A percentile compares a stretch with the other conserved stretches of the same genome.
Evolutionary conservation across 2,113 vertebrate genomes (phyloP).

Genomic region (Notarius lentiginosus): DNA sequence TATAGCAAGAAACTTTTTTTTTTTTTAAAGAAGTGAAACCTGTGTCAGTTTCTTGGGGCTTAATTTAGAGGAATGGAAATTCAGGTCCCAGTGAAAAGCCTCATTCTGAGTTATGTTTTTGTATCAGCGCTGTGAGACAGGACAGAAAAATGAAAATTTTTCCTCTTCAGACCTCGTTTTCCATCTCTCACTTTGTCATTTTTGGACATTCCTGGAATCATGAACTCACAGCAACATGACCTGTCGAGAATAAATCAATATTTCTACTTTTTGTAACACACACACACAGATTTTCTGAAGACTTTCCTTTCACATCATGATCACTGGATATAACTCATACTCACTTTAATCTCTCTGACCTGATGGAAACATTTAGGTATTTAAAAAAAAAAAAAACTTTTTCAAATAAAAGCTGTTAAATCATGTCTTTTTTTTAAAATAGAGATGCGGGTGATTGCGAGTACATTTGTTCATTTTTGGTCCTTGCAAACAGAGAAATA

Average conservation of each 20-base stretch:
- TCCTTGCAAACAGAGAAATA: neutral
- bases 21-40: slow-evolving; percentile 17
- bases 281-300: neutral
- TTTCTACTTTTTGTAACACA: neutral
- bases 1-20: neutral
- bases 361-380: neutral
- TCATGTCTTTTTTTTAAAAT: neutral
- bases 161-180: neutral
- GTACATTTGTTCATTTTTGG: neutral
- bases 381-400: neutral
- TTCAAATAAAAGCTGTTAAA: neutral
- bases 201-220: neutral
- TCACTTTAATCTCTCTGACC: neutral
- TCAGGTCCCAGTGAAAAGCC: neutral
- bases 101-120: neutral
- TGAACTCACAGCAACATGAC: neutral
- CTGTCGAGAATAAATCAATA: neutral
- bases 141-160: neutral
- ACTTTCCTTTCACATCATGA: neutral
- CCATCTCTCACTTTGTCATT: neutral
- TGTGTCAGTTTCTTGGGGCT: slow-evolving; percentile 16
- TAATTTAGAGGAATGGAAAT: slow-evolving; percentile 14
- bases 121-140: neutral
- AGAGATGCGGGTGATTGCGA: neutral
- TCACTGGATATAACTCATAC: neutral